Evolutionary conservation across 2,888 invertebrate species (phyloP).

Genomic region (Polydesmus complanatus): DNA sequence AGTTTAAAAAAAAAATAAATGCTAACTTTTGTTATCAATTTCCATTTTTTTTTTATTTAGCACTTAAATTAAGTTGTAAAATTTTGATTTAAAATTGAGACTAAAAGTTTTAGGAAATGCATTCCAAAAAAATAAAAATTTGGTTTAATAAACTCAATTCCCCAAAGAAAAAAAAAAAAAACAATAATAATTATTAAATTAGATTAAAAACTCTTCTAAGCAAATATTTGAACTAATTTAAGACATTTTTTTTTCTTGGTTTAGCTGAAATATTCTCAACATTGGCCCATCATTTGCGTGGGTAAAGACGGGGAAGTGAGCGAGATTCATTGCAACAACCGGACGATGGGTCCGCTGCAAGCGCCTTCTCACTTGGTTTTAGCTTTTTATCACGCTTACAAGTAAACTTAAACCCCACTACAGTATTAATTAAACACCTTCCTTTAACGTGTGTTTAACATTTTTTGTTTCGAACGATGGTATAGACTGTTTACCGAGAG

Average conservation of each 20-base stretch:
- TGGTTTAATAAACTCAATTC: too few species aligned
- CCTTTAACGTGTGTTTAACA: background rate
- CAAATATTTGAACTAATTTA: too few species aligned
- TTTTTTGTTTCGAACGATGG: background rate
- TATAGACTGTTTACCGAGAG: constrained; percentile 25
- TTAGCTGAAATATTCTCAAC: constrained; percentile 28
- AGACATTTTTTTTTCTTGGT: constrained; percentile 14
- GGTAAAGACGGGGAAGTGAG: constrained; percentile 26
- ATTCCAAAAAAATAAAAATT: too few species aligned
- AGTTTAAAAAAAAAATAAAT: too few species aligned
- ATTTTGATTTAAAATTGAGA: too few species aligned
- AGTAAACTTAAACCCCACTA: constrained; percentile 18
- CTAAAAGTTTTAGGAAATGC: too few species aligned
- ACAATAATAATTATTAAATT: too few species aligned
- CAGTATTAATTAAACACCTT: background rate
- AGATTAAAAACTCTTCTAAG: too few species aligned
- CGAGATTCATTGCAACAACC: constrained; percentile 30
- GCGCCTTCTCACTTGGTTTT: constrained; percentile 28
- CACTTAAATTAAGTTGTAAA: too few species aligned
- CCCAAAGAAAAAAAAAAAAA: too few species aligned
- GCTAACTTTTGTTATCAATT: too few species aligned
- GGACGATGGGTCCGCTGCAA: constrained; percentile 30
- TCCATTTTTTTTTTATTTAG: too few species aligned
- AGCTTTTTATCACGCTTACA: constrained; percentile 30
- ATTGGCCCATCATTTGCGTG: constrained; percentile 27